Evolutionary conservation across 35 echinoderm and acorn worm genomes (phyloP).

Genomic region (Apostichopus californicus): DNA sequence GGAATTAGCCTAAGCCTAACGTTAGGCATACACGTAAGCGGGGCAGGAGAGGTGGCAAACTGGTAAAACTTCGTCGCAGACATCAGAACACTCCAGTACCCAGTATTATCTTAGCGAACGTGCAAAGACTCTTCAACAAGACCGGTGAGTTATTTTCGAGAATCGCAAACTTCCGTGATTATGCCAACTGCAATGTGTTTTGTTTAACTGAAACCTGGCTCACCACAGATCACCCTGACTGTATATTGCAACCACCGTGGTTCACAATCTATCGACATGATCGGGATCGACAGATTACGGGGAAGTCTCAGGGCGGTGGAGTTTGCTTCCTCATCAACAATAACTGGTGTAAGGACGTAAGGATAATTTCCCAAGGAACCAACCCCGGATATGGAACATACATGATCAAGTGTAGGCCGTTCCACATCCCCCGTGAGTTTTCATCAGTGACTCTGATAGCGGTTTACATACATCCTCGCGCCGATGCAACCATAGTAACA

Average conservation of each 20-base stretch:
- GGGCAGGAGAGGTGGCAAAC: slow-evolving; percentile 40
- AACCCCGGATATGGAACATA: no score
- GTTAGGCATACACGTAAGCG: slow-evolving; percentile 28
- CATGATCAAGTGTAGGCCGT: no score
- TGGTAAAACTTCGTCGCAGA: slow-evolving; percentile 12
- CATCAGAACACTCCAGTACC: slow-evolving; percentile 26
- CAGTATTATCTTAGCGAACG: slow-evolving; percentile 53
- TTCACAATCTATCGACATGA: slow-evolving; percentile 10
- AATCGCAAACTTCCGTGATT: slow-evolving; percentile 35
- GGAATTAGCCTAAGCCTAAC: slow-evolving; percentile 17
- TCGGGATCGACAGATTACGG: no score
- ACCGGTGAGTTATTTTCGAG: slow-evolving; percentile 35
- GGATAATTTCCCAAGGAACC: no score
- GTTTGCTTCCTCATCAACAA: no score
- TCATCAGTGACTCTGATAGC: no score
- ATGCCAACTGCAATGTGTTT: slow-evolving; percentile 44
- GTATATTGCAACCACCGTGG: background rate
- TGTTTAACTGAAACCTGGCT: slow-evolving; percentile 56
- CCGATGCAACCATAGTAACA: no score
- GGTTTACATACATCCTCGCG: no score
- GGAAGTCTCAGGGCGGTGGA: no score
- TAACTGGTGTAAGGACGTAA: no score
- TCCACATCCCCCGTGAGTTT: no score
- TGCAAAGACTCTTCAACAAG: slow-evolving; percentile 43
- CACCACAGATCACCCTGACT: no score